phyloP scores from a whole-genome alignment of 2,888 invertebrate genomes.

The Epinotia nisella region DNA sequence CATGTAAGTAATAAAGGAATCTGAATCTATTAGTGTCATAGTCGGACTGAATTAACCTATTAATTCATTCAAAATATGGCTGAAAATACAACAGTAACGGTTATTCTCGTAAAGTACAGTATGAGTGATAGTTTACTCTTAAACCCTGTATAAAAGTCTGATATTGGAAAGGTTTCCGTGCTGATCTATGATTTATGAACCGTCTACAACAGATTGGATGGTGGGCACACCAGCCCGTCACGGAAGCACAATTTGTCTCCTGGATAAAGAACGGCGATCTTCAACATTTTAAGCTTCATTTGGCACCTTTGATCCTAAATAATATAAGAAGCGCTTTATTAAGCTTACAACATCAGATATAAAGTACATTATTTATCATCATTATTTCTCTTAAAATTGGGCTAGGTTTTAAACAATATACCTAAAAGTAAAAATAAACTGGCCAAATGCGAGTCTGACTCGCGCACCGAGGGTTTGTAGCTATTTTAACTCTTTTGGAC shows the following conservation, averaged over 20 bases:
- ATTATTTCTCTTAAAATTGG: no score
- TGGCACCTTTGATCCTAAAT: background rate
- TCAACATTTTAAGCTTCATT: slow-evolving; percentile 31
- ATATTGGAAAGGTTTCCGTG: slow-evolving; percentile 21
- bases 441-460: no score
- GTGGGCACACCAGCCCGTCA: slow-evolving; percentile 30
- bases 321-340: background rate
- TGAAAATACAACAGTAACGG: background rate
- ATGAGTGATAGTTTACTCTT: slow-evolving; percentile 18
- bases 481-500: no score
- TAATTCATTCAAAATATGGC: no score
- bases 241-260: slow-evolving; percentile 31
- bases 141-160: slow-evolving; percentile 16
- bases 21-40: no score
- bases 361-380: no score
- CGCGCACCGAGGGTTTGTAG: no score
- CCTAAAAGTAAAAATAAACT: no score
- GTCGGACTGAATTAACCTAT: no score
- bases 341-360: background rate
- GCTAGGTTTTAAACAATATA: no score
- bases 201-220: slow-evolving; percentile 38
- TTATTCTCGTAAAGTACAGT: background rate
- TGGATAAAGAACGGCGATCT: slow-evolving; percentile 35
- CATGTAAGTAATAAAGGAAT: no score
- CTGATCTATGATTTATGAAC: slow-evolving; percentile 36